phyloP scores from a whole-genome alignment of 2,113 vertebrate genomes.

The Ammodytes marinus region DNA sequence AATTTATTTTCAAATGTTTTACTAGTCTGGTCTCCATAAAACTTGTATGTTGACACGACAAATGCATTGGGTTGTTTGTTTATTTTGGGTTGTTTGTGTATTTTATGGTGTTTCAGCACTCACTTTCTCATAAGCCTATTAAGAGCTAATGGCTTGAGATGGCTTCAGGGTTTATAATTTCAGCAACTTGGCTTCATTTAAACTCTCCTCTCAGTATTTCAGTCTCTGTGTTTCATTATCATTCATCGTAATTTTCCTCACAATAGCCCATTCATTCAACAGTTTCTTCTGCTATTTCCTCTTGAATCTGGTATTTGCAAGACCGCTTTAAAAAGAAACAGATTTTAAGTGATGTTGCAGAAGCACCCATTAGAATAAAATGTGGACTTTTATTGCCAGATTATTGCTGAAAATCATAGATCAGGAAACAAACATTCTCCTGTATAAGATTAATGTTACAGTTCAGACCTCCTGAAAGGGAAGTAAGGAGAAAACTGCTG shows the following conservation, averaged over 20 bases:
- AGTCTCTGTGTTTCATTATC: conserved; percentile 35
- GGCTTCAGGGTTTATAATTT: conserved; percentile 16
- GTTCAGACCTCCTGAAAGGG: conserved; percentile 46
- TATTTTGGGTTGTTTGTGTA: background rate
- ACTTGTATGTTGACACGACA: background rate
- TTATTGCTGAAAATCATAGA: conserved; percentile 47
- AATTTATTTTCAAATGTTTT: background rate
- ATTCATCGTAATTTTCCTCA: conserved; percentile 35
- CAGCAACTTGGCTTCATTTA: conserved; percentile 5
- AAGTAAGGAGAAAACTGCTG: conserved; percentile 52
- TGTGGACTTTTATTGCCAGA: conserved; percentile 62
- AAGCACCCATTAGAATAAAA: conserved; percentile 23
- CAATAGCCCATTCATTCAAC: conserved; percentile 23
- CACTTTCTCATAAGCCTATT: conserved; percentile 9
- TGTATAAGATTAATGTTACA: conserved; percentile 45
- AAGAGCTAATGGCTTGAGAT: background rate
- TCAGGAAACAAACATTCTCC: conserved; percentile 45
- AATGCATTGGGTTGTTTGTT: background rate
- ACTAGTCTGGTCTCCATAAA: background rate
- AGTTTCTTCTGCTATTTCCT: conserved; percentile 3
- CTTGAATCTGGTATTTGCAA: conserved; percentile 10
- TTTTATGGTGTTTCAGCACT: conserved; percentile 2
- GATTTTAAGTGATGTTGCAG: conserved; percentile 10
- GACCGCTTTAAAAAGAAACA: conserved; percentile 24
- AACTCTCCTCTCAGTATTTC: conserved; percentile 9